A percentile compares a stretch with the other conserved stretches of the same genome.
Conservation (phyloP, 2,797 vertebrate genomes). For the Amniataba percoides region DNA sequence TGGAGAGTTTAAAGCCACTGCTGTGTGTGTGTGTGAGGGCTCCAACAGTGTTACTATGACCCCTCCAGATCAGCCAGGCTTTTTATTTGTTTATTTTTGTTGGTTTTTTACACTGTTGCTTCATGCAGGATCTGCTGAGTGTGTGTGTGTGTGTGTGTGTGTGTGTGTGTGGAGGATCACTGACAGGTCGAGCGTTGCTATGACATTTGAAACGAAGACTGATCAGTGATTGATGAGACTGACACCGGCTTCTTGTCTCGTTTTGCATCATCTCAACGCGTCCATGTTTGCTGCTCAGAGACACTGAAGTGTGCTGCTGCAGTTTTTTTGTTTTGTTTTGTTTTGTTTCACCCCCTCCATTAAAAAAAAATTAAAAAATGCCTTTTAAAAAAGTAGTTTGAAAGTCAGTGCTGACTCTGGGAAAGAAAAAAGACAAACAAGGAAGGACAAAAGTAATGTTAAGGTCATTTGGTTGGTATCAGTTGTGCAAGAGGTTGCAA, state of each 20-base stretch:
- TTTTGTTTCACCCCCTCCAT: too few species aligned
- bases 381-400: neutral
- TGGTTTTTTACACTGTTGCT: slow-evolving; percentile 4
- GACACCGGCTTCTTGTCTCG: slow-evolving; percentile 5
- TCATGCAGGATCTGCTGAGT: slow-evolving; percentile 7
- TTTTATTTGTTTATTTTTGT: too few species aligned
- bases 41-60: neutral
- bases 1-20: slow-evolving; percentile 42
- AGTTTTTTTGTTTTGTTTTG: too few species aligned
- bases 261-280: slow-evolving; percentile 17
- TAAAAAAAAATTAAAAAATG: neutral
- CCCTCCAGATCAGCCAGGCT: neutral
- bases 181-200: slow-evolving; percentile 35
- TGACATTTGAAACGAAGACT: slow-evolving; percentile 13
- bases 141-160: slow-evolving; percentile 3
- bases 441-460: neutral
- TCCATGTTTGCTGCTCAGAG: neutral
- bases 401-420: neutral
- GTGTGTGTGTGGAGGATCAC: neutral
- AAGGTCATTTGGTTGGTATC: neutral
- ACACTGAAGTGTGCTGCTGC: neutral
- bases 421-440: too few species aligned
- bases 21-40: slow-evolving; percentile 6
- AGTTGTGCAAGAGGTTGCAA: slow-evolving; percentile 10
- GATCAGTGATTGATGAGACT: slow-evolving; percentile 36